Conservation (phyloP, 2,797 vertebrate genomes). For the Chrosomus eos region DNA sequence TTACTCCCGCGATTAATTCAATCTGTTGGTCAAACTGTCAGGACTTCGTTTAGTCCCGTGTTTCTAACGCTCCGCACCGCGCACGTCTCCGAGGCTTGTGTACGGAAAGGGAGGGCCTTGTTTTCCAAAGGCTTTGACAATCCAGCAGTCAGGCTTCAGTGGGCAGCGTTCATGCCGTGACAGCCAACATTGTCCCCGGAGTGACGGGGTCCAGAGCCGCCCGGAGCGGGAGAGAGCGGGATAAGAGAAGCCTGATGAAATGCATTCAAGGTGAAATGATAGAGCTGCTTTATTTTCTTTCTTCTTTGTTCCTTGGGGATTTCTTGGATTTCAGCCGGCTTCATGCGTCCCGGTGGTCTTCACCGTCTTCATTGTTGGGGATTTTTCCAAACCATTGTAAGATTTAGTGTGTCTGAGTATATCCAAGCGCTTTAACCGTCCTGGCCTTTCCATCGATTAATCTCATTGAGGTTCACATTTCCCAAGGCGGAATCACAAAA, state of each 20-base stretch:
- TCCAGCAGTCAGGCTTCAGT: slow-evolving; percentile 56
- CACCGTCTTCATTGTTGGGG: slow-evolving; percentile 2
- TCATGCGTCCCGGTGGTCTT: slow-evolving; percentile 26
- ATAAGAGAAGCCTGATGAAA: slow-evolving; percentile 59
- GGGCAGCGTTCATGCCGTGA: slow-evolving; percentile 51
- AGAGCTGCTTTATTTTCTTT: slow-evolving; percentile 59
- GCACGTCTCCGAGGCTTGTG: slow-evolving; percentile 5
- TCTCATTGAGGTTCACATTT: slow-evolving; percentile 53
- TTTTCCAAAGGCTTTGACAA: slow-evolving; percentile 57
- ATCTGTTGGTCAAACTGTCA: slow-evolving; percentile 16
- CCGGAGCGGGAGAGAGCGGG: slow-evolving; percentile 27
- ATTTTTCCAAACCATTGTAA: slow-evolving; percentile 2
- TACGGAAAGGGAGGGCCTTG: slow-evolving; percentile 36
- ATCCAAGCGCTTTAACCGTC: neutral
- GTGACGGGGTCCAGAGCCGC: slow-evolving; percentile 56
- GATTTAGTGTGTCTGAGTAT: slow-evolving; percentile 29
- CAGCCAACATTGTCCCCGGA: slow-evolving; percentile 60
- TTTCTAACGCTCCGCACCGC: slow-evolving; percentile 1
- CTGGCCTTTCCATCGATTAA: slow-evolving; percentile 20
- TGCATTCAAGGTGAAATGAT: slow-evolving; percentile 65
- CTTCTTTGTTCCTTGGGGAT: slow-evolving; percentile 42
- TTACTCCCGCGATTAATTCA: neutral
- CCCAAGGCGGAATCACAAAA: slow-evolving; percentile 49
- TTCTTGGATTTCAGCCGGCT: slow-evolving; percentile 40
- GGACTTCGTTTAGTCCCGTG: slow-evolving; percentile 28